Evolutionary conservation across 2,113 vertebrate species (phyloP), one percentile per base, ranked within the genome.

Genomic region (Elachura formosa): DNA sequence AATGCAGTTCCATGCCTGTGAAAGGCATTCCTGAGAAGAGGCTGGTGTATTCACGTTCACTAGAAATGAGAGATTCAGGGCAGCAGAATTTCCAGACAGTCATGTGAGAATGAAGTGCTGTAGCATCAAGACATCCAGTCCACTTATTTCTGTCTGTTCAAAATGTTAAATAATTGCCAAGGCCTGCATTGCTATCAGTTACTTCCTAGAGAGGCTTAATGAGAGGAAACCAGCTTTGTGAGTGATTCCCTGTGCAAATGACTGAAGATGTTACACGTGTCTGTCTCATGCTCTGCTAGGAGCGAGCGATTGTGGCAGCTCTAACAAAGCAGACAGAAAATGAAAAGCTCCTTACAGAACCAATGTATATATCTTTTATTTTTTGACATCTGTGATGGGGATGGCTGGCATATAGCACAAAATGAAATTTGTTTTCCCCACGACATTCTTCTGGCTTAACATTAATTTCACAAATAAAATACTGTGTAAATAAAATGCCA

Each of bases 61-160:
- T 68, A 75, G 68, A 93, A 94, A 91, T 34, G 72, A 86, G 64
- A 96, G 71, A 92, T 67, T 87, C 34, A 33, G 52, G 75, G 87
- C 83, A 91, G 79, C 69, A 93, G 62, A 73, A 90, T 91, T 96
- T 95, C 91, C 91, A 95, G 91, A 63, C 80, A 59, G 77, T 76
- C 76, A 82, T 59, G 73, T 89, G 87, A 93, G 81, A 69, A 51
- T 75, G 45, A 75, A 87, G 40, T 59, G 51, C 75, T 45, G 88
- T 88, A 83, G 75, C 56, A 61, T 54, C 38, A 29, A 69, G 75
- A 36, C 91, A 92, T 58, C 38, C 36, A 7, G 76, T 72, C 69
- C 45, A 54, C 78, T 95, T 89, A 78, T 87, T 91, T 79, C 84
- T 88, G 48, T 84, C 93, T 92, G 68, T 68, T 84, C 64, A 20